Conservation (phyloP, 2,113 vertebrate species). For the Coreoperca whiteheadi region DNA sequence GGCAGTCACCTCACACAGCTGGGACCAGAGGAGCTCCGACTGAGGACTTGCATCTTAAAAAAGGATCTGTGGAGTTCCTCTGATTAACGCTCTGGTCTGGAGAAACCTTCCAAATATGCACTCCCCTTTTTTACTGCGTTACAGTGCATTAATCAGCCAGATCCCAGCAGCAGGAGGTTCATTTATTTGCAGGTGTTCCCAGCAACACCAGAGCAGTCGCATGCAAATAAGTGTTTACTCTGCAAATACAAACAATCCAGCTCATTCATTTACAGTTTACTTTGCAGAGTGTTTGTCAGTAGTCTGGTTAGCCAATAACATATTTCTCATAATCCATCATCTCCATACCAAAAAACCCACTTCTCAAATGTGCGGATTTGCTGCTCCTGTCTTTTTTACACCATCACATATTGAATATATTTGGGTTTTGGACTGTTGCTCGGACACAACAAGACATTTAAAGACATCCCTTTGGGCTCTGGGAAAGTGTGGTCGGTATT, state of each 20-base stretch:
- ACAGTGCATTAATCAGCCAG: not conserved
- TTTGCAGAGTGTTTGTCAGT: not conserved
- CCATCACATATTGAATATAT: too few species aligned
- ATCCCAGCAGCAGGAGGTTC: slow-evolving; percentile 24
- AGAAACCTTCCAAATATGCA: not conserved
- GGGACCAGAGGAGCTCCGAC: not conserved
- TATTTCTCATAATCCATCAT: not conserved
- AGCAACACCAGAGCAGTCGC: not conserved
- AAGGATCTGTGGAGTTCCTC: not conserved
- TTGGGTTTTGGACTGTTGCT: not conserved
- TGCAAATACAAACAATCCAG: slow-evolving; percentile 11
- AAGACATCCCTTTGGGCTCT: not conserved
- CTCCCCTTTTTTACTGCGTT: not conserved
- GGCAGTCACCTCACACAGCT: slow-evolving; percentile 67
- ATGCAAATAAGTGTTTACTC: slow-evolving; percentile 7
- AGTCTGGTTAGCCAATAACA: not conserved
- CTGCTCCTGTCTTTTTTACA: too few species aligned
- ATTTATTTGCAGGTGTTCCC: not conserved
- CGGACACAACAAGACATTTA: not conserved
- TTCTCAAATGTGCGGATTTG: too few species aligned
- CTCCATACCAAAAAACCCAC: not conserved
- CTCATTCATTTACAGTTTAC: slow-evolving; percentile 11
- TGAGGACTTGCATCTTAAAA: not conserved
- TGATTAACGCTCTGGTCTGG: slow-evolving; percentile 10
- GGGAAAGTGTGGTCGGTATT: too few species aligned